A percentile compares a stretch with the other conserved stretches of the same genome.
Conservation (phyloP, 35 echinoderm and acorn worm species). For the Heliocidaris tuberculata region DNA sequence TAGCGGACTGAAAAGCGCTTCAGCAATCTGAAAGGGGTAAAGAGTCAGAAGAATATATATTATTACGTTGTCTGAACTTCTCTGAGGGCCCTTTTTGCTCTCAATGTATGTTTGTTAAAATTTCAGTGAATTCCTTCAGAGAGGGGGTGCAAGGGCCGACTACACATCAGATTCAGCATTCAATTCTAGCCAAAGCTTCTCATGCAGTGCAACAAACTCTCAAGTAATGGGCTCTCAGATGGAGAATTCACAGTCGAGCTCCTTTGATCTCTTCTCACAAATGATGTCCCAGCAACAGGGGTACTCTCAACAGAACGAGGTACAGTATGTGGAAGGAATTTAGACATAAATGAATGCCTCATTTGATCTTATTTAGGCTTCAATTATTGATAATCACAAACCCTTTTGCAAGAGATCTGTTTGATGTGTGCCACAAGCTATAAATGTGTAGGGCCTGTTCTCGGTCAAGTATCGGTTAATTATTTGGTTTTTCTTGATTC, state of each 20-base stretch:
- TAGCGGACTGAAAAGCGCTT: no score
- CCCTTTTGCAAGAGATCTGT: no score
- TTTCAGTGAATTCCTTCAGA: conserved; percentile 49
- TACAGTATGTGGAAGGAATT: conserved; percentile 18
- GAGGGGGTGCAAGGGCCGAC: neutral
- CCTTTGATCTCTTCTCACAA: conserved; percentile 88
- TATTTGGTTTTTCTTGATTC: no score
- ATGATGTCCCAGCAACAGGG: conserved; percentile 86
- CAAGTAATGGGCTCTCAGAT: conserved; percentile 73
- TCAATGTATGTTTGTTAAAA: neutral
- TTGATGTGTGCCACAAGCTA: no score
- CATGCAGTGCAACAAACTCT: conserved; percentile 48
- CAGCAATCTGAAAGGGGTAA: no score
- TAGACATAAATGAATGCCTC: neutral
- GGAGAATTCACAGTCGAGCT: conserved; percentile 88
- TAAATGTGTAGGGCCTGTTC: no score
- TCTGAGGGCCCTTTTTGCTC: no score
- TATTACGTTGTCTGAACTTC: no score
- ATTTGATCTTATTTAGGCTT: no score
- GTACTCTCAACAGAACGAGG: conserved; percentile 82
- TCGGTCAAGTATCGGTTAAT: no score
- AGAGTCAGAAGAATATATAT: no score
- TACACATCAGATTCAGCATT: conserved; percentile 64
- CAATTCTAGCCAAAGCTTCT: conserved; percentile 70
- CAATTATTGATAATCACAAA: no score